Percentiles rank a stretch among this genome's conserved stretches.
These are phyloP conservation scores for Polyommatus iphigenia DNA, from an alignment of 2,888 invertebrate genomes.

Conservation along the genomic window DNA sequence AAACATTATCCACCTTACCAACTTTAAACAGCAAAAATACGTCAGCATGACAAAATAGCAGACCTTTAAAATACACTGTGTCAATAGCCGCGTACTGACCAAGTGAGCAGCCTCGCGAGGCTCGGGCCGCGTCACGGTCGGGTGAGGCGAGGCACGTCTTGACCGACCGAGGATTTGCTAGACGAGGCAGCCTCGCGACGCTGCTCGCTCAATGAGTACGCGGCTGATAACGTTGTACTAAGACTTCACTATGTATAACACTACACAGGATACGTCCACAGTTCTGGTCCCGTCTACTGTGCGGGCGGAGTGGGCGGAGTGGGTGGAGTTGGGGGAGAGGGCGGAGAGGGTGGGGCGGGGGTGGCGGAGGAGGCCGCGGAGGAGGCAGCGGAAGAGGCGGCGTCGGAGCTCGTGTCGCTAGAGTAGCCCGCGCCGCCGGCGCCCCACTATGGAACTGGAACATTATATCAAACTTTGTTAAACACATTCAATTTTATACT, in stretches of 20 bases:
- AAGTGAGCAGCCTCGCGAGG: no score
- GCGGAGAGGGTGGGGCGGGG: neutral
- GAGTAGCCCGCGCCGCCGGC: conserved; percentile 12
- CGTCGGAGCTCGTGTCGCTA: neutral
- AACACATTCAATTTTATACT: neutral
- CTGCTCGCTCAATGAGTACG: no score
- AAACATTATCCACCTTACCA: no score
- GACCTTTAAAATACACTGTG: neutral
- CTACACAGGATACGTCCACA: neutral
- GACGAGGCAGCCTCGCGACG: no score
- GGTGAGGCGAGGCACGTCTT: no score
- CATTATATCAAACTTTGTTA: neutral
- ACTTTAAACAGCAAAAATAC: neutral
- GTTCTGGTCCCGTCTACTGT: neutral
- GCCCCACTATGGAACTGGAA: conserved; percentile 16
- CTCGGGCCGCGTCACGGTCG: no score
- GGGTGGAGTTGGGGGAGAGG: neutral
- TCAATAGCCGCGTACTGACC: no score
- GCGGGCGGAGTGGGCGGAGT: neutral
- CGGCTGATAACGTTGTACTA: no score
- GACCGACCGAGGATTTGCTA: no score
- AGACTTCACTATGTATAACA: neutral
- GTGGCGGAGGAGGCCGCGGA: neutral
- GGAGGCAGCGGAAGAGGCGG: neutral
- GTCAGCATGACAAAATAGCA: neutral